phyloP scores from a whole-genome alignment of 1,140 invertebrate genomes.

The Anoplolepis gracilipes region DNA sequence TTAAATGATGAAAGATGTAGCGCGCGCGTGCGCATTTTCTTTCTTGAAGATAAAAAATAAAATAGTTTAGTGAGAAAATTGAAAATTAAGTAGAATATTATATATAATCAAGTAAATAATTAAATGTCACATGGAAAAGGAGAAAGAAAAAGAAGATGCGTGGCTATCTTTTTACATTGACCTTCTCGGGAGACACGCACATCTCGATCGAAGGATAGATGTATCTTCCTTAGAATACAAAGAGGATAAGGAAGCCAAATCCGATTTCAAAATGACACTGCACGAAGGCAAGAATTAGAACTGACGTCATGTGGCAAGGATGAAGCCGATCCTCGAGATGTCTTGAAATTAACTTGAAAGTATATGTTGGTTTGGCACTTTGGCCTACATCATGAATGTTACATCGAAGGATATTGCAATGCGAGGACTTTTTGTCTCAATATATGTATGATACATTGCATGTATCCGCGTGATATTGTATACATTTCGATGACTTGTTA shows the following conservation, averaged over 20 bases:
- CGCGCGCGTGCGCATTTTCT: no score
- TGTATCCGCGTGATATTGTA: neutral
- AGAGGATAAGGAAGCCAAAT: constrained; percentile 23
- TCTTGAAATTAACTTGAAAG: constrained; percentile 42
- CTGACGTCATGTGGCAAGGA: constrained; percentile 49
- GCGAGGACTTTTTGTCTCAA: constrained; percentile 3
- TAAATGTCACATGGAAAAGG: neutral
- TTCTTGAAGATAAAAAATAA: neutral
- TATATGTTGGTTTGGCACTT: constrained; percentile 17
- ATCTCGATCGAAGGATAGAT: neutral
- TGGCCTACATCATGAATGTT: neutral
- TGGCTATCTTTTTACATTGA: constrained; percentile 3
- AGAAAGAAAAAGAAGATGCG: neutral
- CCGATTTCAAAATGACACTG: constrained; percentile 37
- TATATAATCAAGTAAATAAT: constrained; percentile 14
- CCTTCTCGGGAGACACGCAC: constrained; percentile 10
- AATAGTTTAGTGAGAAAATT: neutral
- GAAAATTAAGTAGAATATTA: neutral
- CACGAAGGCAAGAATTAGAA: constrained; percentile 46
- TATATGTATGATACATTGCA: no score
- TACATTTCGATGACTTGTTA: no score
- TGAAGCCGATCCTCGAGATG: neutral
- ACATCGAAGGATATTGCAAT: neutral
- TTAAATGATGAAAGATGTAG: neutral
- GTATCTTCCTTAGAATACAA: constrained; percentile 1